Evolutionary conservation across 2,113 vertebrate genomes (phyloP).

Genomic region (Sphyrna mokarran): DNA sequence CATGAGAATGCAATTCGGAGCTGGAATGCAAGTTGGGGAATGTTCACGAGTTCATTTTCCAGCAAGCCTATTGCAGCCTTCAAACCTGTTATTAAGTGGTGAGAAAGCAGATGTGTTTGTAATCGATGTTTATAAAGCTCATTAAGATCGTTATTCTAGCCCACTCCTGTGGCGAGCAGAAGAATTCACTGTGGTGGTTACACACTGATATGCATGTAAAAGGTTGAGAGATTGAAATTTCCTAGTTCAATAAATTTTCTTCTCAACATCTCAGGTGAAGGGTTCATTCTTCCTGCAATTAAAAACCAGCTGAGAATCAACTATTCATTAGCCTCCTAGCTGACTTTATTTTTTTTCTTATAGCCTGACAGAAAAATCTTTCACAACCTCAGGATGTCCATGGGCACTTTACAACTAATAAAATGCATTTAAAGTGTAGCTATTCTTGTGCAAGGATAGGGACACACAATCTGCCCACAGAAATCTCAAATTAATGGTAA

Average conservation of each 20-base stretch:
- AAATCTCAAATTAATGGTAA: background rate
- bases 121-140: background rate
- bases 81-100: background rate
- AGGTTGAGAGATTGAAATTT: background rate
- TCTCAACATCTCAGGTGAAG: background rate
- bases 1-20: background rate
- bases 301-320: background rate
- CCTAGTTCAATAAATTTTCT: background rate
- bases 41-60: background rate
- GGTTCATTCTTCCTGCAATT: background rate
- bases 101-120: background rate
- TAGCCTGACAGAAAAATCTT: background rate
- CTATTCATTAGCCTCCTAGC: background rate
- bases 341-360: background rate
- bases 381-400: background rate
- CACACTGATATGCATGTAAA: background rate
- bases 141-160: background rate
- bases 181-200: background rate
- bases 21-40: background rate
- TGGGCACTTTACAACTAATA: background rate
- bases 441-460: too few species aligned
- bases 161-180: background rate
- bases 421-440: background rate
- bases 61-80: background rate
- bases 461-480: background rate